phyloP scores from a whole-genome alignment of 2,113 vertebrate species.

The Varanus salvator region DNA sequence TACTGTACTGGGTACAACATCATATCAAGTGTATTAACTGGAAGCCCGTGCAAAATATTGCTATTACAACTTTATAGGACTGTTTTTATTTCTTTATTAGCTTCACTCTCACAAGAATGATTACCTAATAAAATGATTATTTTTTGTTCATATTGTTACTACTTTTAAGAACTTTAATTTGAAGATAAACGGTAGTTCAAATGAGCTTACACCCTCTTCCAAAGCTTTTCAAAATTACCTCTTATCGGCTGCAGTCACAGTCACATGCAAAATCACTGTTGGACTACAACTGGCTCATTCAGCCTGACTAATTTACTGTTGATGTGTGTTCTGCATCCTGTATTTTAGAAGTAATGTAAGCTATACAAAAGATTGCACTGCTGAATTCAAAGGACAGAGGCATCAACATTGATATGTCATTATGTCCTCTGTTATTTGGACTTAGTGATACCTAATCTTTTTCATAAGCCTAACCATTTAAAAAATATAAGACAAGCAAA shows the following conservation, averaged over 20 bases:
- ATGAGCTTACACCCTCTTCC: background rate
- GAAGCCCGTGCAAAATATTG: background rate
- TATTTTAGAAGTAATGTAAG: background rate
- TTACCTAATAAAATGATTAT: background rate
- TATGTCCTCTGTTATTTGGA: background rate
- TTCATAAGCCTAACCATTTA: background rate
- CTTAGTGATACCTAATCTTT: background rate
- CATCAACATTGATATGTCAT: background rate
- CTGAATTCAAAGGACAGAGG: background rate
- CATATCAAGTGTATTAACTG: background rate
- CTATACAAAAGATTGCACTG: background rate
- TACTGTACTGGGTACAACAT: background rate
- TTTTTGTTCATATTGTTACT: background rate
- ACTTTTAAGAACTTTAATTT: background rate
- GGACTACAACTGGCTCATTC: background rate
- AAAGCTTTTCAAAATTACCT: background rate
- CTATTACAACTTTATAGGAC: background rate
- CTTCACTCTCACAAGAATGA: background rate
- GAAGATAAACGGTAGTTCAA: background rate
- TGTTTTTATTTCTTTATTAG: background rate
- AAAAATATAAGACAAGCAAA: slow-evolving; percentile 25
- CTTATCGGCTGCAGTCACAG: too few species aligned
- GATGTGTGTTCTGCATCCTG: too few species aligned
- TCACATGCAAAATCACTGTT: too few species aligned
- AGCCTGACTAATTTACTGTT: background rate